A percentile compares a stretch with the other conserved stretches of the same genome.
These are phyloP conservation scores for Nematolebias whitei DNA, from an alignment of 2,113 vertebrate species.

Conservation along the genomic window DNA sequence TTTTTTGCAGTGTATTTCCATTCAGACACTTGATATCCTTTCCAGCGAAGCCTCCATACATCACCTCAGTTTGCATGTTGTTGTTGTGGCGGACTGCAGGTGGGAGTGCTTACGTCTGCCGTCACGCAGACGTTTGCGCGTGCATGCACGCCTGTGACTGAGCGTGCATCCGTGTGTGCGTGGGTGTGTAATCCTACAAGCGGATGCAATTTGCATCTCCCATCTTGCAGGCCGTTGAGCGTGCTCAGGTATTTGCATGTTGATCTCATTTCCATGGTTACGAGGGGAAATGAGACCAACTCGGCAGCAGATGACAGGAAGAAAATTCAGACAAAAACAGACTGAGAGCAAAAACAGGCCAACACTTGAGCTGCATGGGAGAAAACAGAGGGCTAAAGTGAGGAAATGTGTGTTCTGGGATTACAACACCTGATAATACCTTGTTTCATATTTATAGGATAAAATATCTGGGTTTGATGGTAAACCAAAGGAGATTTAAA, in stretches of 20 bases:
- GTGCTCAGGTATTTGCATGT: constrained; percentile 74
- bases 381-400: not conserved
- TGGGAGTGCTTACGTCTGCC: constrained; percentile 26
- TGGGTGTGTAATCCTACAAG: constrained; percentile 54
- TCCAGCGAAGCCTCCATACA: not conserved
- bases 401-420: not conserved
- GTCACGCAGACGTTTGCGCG: not conserved
- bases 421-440: not conserved
- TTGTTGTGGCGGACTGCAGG: constrained; percentile 12
- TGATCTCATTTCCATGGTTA: constrained; percentile 71
- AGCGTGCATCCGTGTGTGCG: constrained; percentile 27
- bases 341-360: constrained; percentile 23
- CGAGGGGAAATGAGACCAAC: constrained; percentile 43
- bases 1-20: not conserved
- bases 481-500: too few species aligned
- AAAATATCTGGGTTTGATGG: too few species aligned
- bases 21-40: not conserved
- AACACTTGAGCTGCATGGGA: constrained; percentile 22
- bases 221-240: constrained; percentile 37
- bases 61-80: not conserved
- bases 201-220: constrained; percentile 70
- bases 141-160: constrained; percentile 6
- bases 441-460: not conserved
- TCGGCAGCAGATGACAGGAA: constrained; percentile 34
- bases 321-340: constrained; percentile 40